Conservation (phyloP, 2,888 invertebrate species). For the Tiliacea aurago region DNA sequence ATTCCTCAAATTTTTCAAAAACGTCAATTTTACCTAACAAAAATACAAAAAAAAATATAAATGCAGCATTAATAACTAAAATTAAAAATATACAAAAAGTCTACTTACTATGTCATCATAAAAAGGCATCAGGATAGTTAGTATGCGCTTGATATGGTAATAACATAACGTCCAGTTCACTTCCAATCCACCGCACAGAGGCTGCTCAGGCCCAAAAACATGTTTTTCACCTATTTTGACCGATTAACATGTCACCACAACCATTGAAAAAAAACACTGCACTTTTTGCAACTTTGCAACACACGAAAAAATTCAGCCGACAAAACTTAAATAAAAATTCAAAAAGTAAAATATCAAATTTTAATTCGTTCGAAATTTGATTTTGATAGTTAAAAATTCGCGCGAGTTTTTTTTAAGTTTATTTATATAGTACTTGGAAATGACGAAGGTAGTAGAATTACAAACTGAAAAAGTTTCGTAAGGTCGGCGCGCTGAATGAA, state of each 20-base stretch:
- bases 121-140: constrained; percentile 86
- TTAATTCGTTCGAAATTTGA: constrained; percentile 3
- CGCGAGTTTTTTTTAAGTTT: neutral
- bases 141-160: constrained; percentile 79
- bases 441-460: constrained; percentile 7
- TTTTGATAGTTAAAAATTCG: neutral
- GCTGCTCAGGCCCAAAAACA: constrained; percentile 69
- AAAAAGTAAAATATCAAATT: neutral
- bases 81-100: constrained; percentile 5
- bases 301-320: constrained; percentile 4
- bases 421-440: neutral
- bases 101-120: constrained; percentile 87
- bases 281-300: constrained; percentile 30
- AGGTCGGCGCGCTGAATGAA: constrained; percentile 40
- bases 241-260: constrained; percentile 70
- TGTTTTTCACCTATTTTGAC: constrained; percentile 82
- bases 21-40: neutral
- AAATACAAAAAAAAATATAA: neutral
- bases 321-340: neutral
- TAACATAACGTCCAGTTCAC: constrained; percentile 87
- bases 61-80: neutral
- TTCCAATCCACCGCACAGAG: constrained; percentile 76
- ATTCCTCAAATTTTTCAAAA: neutral
- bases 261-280: constrained; percentile 64
- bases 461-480: constrained; percentile 70